Base-by-base conservation (phyloP, 2,888 invertebrate genomes). In the Oligia latruncula region DNA sequence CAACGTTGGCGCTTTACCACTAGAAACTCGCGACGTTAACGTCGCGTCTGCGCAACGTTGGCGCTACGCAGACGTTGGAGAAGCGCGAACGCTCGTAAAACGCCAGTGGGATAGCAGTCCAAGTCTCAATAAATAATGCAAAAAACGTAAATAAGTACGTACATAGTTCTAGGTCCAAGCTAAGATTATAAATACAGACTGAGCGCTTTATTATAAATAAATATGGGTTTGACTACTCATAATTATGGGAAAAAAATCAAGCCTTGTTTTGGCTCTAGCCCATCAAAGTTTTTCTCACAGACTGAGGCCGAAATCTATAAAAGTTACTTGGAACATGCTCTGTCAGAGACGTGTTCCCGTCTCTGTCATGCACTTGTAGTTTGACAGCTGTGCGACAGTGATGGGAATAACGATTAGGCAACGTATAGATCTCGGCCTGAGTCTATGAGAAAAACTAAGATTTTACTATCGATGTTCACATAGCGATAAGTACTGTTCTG, bases 391-490 rank as follows among this genome's bases (percentile, higher is more conserved):
- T 58, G 3, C 9, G 23, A 58, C 23, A 9, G 58, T 58, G 9
- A 58, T 23, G 23, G 23, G 58, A 58, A 23, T 58, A 58, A 23
- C 23, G 58, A 0, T 58, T 23, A 58, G 9, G 3, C 23, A 23
- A 9, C 40, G 40, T 40, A 40, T 11, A 58, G 58, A 58, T 58
- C 58, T n/a, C 1, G 11, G 58, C 9, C 11, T 58, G 3, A 23
- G 58, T n/a, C 4, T 58, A 23, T n/a, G 23, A n/a, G 58, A 58
- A 58, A 23, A 58, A 9, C 60, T 58, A 43, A 43, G 6, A 9
- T 55, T 20, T 62, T 43, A 64, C 23, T 74, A 60, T 52, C 40
- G 66, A 52, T 67, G 6, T 77, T 68, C 67, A 43, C 43, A 78
- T 2, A 35, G 29, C 29, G 43, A 62, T 78, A n/a, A 46, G 46